These are phyloP conservation scores for Hydrophis major DNA, from an alignment of 2,797 vertebrate genomes.

Conservation along the genomic window DNA sequence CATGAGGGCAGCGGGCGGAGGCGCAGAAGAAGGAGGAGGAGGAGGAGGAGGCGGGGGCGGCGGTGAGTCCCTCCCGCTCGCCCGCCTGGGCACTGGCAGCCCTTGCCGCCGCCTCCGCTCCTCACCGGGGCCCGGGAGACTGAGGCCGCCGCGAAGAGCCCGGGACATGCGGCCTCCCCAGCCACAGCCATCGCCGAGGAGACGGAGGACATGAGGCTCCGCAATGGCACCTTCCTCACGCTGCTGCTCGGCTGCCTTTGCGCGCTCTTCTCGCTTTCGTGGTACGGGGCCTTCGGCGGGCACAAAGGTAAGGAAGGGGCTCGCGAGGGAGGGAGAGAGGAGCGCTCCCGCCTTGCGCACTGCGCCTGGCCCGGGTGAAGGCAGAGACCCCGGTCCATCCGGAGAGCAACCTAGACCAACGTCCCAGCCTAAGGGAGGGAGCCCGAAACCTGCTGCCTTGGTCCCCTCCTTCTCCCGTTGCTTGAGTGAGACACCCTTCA, in stretches of 20 bases:
- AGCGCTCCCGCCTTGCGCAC: conserved; percentile 13
- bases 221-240: conserved; percentile 96
- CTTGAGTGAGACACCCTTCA: background rate
- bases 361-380: conserved; percentile 1
- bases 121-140: conserved; percentile 43
- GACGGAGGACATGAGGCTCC: conserved; percentile 94
- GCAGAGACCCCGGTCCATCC: background rate
- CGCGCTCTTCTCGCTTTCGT: conserved; percentile 92
- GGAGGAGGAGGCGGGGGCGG: background rate
- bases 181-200: conserved; percentile 69
- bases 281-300: conserved; percentile 95
- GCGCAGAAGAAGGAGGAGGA: conserved; percentile 1
- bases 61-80: background rate
- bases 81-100: conserved; percentile 28
- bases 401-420: background rate
- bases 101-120: conserved; percentile 42
- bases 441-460: background rate
- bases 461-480: background rate
- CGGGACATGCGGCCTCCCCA: conserved; percentile 85
- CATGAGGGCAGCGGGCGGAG: conserved; percentile 27
- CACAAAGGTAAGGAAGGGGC: conserved; percentile 83
- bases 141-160: conserved; percentile 60
- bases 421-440: background rate
- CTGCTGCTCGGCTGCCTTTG: conserved; percentile 91
- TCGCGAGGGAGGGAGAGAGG: background rate